Conservation (phyloP, 1,140 invertebrate genomes). For the Nasonia giraulti region DNA sequence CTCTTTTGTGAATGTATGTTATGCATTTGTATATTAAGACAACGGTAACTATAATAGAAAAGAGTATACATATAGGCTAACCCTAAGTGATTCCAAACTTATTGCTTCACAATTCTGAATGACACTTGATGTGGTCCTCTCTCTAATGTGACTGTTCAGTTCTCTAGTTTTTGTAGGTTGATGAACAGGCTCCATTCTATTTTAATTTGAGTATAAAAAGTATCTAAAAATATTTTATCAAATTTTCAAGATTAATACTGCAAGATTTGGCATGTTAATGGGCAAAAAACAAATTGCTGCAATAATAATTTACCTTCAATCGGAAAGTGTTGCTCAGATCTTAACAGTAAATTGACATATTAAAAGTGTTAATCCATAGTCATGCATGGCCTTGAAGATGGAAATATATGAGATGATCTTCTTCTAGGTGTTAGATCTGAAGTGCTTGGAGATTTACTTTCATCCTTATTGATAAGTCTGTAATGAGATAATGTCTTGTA, state of each 20-base stretch:
- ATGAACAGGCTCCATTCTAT: slow-evolving; percentile 36
- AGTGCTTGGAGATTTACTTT: neutral
- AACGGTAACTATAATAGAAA: too few relatives aligned
- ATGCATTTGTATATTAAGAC: too few relatives aligned
- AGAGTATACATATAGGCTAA: slow-evolving; percentile 47
- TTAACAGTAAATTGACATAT: neutral
- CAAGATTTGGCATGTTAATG: too few relatives aligned
- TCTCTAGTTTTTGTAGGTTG: slow-evolving; percentile 25
- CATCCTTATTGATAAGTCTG: slow-evolving; percentile 6
- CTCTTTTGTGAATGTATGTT: too few relatives aligned
- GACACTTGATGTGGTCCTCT: slow-evolving; percentile 10
- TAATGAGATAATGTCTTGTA: neutral
- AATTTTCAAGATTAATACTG: neutral
- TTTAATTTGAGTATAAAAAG: neutral
- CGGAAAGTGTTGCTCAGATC: neutral
- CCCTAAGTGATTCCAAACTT: slow-evolving; percentile 53
- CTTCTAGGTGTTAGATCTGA: slow-evolving; percentile 16
- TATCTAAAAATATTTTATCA: slow-evolving; percentile 21
- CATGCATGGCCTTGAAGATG: slow-evolving; percentile 2
- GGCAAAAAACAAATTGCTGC: neutral
- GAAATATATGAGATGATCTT: slow-evolving; percentile 31
- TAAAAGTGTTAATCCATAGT: neutral
- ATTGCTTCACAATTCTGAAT: slow-evolving; percentile 33
- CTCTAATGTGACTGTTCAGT: slow-evolving; percentile 6
- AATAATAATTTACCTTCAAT: neutral